Evolutionary conservation across 2,113 vertebrate species (phyloP).

Genomic region (Podarcis raffonei): DNA sequence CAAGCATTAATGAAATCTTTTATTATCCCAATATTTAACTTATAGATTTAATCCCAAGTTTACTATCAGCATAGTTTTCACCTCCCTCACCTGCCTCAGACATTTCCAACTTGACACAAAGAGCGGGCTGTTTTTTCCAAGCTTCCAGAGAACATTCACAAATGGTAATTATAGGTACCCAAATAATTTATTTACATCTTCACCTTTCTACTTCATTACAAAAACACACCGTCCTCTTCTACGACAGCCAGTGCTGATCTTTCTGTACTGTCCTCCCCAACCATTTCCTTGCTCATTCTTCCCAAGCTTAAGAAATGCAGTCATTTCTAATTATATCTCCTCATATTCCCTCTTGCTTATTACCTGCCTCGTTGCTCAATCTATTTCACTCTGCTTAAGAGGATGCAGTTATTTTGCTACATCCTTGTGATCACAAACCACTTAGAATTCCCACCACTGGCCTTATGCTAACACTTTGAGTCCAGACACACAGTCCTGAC

Average conservation of each 20-base stretch:
- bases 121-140: fast-evolving
- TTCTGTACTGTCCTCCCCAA: fast-evolving
- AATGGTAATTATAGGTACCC: background rate
- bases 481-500: slow-evolving; percentile 12
- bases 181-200: background rate
- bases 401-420: background rate
- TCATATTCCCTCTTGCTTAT: background rate
- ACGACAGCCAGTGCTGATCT: background rate
- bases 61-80: background rate
- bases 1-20: background rate
- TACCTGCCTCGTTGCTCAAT: slow-evolving; percentile 1
- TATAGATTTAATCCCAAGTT: background rate
- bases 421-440: background rate
- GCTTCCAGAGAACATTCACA: background rate
- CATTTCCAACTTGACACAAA: background rate
- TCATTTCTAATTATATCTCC: background rate
- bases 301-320: background rate
- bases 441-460: slow-evolving; percentile 30
- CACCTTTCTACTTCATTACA: background rate
- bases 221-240: background rate
- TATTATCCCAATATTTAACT: background rate
- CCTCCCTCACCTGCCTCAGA: background rate
- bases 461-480: slow-evolving; percentile 7
- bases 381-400: background rate
- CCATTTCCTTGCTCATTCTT: slow-evolving; percentile 14